Evolutionary conservation across 2,888 invertebrate species (phyloP).

Genomic region (Trissoscelio sp.): DNA sequence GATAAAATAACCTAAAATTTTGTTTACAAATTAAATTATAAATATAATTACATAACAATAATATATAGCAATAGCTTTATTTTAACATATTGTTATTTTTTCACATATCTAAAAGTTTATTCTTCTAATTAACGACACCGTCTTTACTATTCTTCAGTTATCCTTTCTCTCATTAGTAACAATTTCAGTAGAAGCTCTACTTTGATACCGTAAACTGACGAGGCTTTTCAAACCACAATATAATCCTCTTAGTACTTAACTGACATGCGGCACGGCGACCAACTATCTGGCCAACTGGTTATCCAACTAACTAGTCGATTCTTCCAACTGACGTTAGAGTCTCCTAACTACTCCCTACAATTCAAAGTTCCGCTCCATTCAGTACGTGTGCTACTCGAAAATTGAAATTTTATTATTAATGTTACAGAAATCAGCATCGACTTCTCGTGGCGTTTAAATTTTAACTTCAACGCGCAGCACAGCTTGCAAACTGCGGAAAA

Average conservation of each 20-base stretch:
- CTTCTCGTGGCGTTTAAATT: conserved; percentile 42
- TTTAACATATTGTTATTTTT: too few relatives aligned
- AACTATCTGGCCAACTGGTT: conserved; percentile 53
- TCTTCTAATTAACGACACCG: too few relatives aligned
- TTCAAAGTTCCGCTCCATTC: conserved; percentile 28
- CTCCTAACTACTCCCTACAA: background rate
- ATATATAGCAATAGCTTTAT: too few relatives aligned
- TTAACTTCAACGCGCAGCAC: conserved; percentile 45
- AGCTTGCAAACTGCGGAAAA: conserved; percentile 50
- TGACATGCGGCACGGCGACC: conserved; percentile 61
- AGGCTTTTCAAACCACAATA: conserved; percentile 76
- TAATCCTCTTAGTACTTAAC: conserved; percentile 78
- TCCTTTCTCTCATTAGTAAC: conserved; percentile 37
- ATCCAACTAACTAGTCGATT: conserved; percentile 25
- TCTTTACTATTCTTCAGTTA: conserved; percentile 1
- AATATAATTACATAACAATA: too few relatives aligned
- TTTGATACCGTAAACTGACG: conserved; percentile 73
- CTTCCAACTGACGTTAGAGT: background rate
- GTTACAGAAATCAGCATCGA: conserved; percentile 55
- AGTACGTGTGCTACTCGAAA: conserved; percentile 18
- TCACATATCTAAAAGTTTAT: too few relatives aligned
- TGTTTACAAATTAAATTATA: too few relatives aligned
- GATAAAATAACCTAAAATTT: too few relatives aligned
- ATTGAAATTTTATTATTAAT: conserved; percentile 61
- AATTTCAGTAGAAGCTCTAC: conserved; percentile 72